A percentile compares a stretch with the other conserved stretches of the same genome.
phyloP scores from a whole-genome alignment of 2,888 invertebrate genomes.

The Heliothis peltigera region DNA sequence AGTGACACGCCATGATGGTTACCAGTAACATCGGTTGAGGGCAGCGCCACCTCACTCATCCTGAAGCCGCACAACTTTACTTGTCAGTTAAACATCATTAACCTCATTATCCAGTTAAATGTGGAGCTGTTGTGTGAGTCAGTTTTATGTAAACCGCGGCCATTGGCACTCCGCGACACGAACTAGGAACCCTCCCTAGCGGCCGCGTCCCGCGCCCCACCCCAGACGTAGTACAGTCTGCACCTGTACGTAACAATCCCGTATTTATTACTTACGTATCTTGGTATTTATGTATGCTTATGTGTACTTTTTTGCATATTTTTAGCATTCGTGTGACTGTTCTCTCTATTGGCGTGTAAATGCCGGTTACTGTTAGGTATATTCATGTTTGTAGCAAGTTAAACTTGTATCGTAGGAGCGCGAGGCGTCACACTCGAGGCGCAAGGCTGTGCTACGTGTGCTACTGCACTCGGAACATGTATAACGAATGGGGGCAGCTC shows the following conservation, averaged over 20 bases:
- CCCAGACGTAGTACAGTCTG: conserved; percentile 53
- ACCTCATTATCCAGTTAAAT: conserved; percentile 31
- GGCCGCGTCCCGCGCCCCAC: conserved; percentile 15
- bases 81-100: background rate
- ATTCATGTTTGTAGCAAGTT: background rate
- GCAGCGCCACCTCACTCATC: background rate
- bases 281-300: conserved; percentile 23
- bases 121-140: conserved; percentile 45
- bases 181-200: conserved; percentile 38
- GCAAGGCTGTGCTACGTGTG: background rate
- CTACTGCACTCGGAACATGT: background rate
- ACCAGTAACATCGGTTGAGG: too few species aligned
- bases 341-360: conserved; percentile 7
- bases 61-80: background rate
- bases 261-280: conserved; percentile 45
- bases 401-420: background rate
- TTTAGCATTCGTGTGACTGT: conserved; percentile 26
- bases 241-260: conserved; percentile 48
- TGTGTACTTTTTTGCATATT: conserved; percentile 27
- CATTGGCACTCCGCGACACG: conserved; percentile 18
- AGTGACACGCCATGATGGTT: too few species aligned
- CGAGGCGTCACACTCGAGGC: background rate
- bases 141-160: conserved; percentile 36
- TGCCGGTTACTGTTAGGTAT: background rate
- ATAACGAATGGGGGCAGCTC: too few species aligned